A percentile compares a stretch with the other conserved stretches of the same genome.
These are phyloP conservation scores for Saimiri boliviensis DNA, from an alignment of 2,113 vertebrate species.

Conservation along the genomic window DNA sequence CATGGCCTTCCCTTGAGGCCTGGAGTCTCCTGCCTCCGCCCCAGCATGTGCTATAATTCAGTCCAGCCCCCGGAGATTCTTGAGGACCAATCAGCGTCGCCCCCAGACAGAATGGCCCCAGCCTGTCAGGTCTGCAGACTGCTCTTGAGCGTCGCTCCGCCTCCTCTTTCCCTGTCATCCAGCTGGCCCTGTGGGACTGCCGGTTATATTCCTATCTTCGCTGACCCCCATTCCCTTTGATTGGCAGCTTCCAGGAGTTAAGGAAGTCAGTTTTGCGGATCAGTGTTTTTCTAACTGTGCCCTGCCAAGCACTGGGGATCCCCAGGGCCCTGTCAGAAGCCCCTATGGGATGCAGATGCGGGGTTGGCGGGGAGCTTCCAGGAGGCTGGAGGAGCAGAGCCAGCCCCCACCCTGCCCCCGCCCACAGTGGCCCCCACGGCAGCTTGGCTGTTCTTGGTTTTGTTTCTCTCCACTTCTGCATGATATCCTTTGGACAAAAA, in stretches of 20 bases:
- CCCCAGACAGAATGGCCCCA: not conserved
- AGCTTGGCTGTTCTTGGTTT: not conserved
- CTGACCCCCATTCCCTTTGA: not conserved
- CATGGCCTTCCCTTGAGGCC: not conserved
- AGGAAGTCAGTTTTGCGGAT: not conserved
- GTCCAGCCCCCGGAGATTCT: not conserved
- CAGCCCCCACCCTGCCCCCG: not conserved
- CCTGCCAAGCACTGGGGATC: not conserved
- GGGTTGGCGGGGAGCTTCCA: not conserved
- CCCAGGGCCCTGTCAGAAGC: not conserved
- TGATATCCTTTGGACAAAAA: not conserved
- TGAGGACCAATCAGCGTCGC: not conserved
- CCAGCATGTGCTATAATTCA: not conserved
- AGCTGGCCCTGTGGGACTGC: not conserved
- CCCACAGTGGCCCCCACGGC: not conserved
- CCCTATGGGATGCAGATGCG: too few relatives aligned
- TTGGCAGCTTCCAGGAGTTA: conserved; percentile 22
- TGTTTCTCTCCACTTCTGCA: not conserved
- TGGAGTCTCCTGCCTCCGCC: not conserved
- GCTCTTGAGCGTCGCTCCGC: not conserved
- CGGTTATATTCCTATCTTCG: not conserved
- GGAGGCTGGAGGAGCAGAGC: not conserved
- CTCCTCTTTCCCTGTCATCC: not conserved
- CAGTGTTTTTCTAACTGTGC: not conserved
- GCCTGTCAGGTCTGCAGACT: not conserved